Conservation (phyloP, 2,888 invertebrate species). For the Hybos culiciformis region DNA sequence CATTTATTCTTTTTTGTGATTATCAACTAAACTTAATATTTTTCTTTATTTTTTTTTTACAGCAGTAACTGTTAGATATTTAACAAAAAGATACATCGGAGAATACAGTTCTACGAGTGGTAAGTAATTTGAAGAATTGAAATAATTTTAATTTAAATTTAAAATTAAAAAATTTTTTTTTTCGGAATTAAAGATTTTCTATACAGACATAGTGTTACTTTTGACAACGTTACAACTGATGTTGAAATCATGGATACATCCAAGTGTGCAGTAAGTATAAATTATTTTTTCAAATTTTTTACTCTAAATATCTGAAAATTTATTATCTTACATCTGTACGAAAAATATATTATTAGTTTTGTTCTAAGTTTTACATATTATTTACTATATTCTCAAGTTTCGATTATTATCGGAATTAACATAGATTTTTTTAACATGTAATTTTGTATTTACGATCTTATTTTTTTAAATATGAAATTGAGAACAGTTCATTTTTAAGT, state of each 20-base stretch:
- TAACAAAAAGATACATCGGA: slow-evolving; percentile 65
- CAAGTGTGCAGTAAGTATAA: slow-evolving; percentile 58
- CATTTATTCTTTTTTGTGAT: not conserved
- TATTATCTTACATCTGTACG: too few relatives aligned
- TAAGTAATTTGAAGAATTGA: slow-evolving; percentile 41
- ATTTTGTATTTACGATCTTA: too few relatives aligned
- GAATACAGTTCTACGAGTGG: slow-evolving; percentile 71
- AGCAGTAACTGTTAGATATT: slow-evolving; percentile 66
- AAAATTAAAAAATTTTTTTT: slow-evolving; percentile 24
- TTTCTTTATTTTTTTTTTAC: slow-evolving; percentile 32
- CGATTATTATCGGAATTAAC: too few relatives aligned
- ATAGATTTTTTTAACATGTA: too few relatives aligned
- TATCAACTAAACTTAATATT: slow-evolving; percentile 6
- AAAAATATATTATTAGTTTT: too few relatives aligned
- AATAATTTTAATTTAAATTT: not conserved
- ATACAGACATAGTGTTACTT: slow-evolving; percentile 62
- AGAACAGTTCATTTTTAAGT: too few relatives aligned
- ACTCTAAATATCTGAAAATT: too few relatives aligned
- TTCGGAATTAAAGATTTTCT: too few relatives aligned
- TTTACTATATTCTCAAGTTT: too few relatives aligned
- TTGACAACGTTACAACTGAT: slow-evolving; percentile 63
- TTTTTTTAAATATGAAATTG: too few relatives aligned
- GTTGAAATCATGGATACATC: slow-evolving; percentile 69
- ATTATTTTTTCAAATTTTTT: slow-evolving; percentile 1
- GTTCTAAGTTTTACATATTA: too few relatives aligned